Evolutionary conservation across 2,797 vertebrate genomes (phyloP), one percentile per base, ranked within the genome.

Genomic region (Hyperoplus immaculatus): DNA sequence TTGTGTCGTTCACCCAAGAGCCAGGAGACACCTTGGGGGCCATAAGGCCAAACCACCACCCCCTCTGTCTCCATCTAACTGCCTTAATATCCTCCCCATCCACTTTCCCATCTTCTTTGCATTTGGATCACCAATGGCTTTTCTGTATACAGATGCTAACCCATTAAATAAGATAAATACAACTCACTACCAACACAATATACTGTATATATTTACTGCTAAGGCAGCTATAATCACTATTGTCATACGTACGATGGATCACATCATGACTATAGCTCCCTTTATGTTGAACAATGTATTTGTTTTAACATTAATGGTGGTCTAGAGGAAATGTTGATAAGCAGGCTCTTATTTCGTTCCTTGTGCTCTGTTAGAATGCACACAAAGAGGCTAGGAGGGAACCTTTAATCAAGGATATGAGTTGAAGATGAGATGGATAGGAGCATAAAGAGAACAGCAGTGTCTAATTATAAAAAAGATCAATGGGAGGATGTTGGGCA

Each of bases 1-100:
- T 92, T 91, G 93, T 91, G 88, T 93, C 90, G 90, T 89, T 93
- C 91, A 88, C 72, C 87, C 85, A 84, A 89, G 78, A 89, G 87
- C 89, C 88, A 80, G 82, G 73, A 90, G 86, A 91, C 81, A 85
- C 89, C 89, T 92, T 18, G 13, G 29, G 47, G 85, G 91, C 81
- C 87, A 81, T 43, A 39, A 75, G 90, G 81, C 82, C 84, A 82
- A 86, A 82, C 75, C 80, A 56, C 75, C 60, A 76, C 71, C 76
- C 69, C 65, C 81, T 64, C 66, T 69, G 80, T 84, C 80, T 76
- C 51, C 12, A 61, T 85, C 62, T 49, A 47, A 76, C 75, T 61
- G 13, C 57, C 49, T 78, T 12, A 0, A 47, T 69, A 49, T 51
- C 59, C 70, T 68, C 46, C 59, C 43, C 43, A 16, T 54, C 29